A percentile compares a stretch with the other conserved stretches of the same genome.
phyloP scores from a whole-genome alignment of 1,140 invertebrate genomes.

The Drosophila pachea region DNA sequence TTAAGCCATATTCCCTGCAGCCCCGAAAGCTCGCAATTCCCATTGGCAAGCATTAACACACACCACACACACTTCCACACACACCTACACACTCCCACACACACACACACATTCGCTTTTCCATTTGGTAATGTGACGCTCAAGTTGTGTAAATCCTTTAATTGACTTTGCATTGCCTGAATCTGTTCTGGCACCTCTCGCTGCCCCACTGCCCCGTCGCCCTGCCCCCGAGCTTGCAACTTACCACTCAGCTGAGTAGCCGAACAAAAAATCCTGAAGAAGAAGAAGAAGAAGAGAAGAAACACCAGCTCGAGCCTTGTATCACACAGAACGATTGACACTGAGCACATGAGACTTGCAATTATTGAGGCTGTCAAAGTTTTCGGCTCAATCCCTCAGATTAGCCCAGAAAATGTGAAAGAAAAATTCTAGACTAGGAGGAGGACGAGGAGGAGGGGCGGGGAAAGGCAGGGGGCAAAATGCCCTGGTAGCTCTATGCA shows the following conservation, averaged over 20 bases:
- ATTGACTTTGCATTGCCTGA: constrained; percentile 62
- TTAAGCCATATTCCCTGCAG: constrained; percentile 29
- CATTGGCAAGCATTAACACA: constrained; percentile 23
- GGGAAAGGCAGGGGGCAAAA: constrained; percentile 5
- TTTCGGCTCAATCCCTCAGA: constrained; percentile 7
- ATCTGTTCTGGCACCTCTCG: not conserved
- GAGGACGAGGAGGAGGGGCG: not conserved
- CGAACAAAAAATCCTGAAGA: not conserved
- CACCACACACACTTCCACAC: constrained; percentile 11
- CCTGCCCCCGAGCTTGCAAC: not conserved
- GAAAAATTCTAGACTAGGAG: constrained; percentile 5
- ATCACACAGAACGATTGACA: constrained; percentile 7
- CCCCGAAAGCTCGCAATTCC: constrained; percentile 14
- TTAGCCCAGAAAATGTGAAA: not conserved
- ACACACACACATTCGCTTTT: not conserved
- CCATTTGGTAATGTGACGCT: constrained; percentile 56
- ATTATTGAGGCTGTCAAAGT: constrained; percentile 33
- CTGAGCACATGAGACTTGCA: constrained; percentile 31
- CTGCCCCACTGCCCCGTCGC: too few relatives aligned
- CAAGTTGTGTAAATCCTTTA: constrained; percentile 70
- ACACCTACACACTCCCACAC: constrained; percentile 1
- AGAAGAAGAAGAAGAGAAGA: not conserved
- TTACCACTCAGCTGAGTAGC: constrained; percentile 41
- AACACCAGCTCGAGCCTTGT: not conserved
- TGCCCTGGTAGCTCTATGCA: constrained; percentile 9